A percentile compares a stretch with the other conserved stretches of the same genome.
phyloP scores from a whole-genome alignment of 2,113 vertebrate genomes.

The Sturnus vulgaris region DNA sequence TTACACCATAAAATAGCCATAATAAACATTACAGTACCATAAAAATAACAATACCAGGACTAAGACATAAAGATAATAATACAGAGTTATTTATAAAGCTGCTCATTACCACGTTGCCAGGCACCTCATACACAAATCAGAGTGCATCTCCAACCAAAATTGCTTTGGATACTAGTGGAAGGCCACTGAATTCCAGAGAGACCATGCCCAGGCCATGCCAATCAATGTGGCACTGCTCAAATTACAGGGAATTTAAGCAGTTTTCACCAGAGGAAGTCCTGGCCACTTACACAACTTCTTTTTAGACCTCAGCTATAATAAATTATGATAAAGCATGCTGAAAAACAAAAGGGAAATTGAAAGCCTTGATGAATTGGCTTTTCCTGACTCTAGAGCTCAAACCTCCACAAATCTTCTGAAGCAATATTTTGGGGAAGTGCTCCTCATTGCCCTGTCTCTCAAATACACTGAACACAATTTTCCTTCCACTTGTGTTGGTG shows the following conservation, averaged over 20 bases:
- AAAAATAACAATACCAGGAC: conserved; percentile 59
- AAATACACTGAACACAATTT: background rate
- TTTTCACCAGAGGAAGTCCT: background rate
- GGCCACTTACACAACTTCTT: background rate
- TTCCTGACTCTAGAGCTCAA: background rate
- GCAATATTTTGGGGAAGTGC: background rate
- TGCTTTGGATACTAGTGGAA: background rate
- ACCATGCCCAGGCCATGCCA: background rate
- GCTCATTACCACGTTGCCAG: conserved; percentile 6
- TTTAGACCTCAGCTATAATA: background rate
- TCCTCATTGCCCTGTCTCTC: background rate
- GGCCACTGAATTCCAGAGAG: background rate
- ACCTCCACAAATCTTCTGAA: background rate
- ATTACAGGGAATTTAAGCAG: background rate
- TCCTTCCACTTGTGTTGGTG: background rate
- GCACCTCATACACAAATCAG: conserved; percentile 12
- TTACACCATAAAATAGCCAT: conserved; percentile 58
- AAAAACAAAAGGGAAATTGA: background rate
- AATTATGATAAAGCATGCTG: background rate
- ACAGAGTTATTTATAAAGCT: conserved; percentile 52
- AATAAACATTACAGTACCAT: conserved; percentile 57
- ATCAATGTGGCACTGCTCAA: background rate
- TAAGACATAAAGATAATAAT: conserved; percentile 52
- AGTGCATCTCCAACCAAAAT: conserved; percentile 17
- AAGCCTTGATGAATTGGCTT: background rate